Conservation (phyloP, 2,113 vertebrate genomes). For the Podarcis raffonei region DNA sequence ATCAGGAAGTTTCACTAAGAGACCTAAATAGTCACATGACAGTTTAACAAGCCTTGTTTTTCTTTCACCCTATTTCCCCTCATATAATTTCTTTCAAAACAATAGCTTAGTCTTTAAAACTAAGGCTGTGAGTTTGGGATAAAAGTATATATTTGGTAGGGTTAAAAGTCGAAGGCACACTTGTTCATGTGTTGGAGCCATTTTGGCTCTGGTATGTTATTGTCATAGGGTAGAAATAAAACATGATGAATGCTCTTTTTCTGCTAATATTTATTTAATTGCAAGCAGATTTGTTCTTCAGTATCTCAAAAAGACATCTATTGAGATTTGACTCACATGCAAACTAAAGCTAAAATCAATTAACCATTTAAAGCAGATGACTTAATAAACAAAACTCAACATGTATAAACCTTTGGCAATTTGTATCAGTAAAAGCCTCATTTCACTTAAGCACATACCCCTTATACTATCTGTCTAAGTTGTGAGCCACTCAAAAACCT, state of each 20-base stretch:
- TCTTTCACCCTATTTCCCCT: conserved; percentile 3
- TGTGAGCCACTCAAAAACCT: not conserved
- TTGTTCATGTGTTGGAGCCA: not conserved
- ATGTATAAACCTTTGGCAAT: not conserved
- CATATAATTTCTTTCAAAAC: not conserved
- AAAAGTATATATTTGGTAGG: not conserved
- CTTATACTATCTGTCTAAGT: not conserved
- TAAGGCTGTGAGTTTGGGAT: not conserved
- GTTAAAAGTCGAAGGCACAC: not conserved
- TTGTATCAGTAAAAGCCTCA: not conserved
- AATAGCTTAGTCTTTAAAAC: not conserved
- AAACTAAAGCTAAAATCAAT: conserved; percentile 3
- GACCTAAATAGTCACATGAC: not conserved
- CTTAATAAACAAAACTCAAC: not conserved
- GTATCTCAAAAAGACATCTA: not conserved
- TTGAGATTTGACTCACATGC: not conserved
- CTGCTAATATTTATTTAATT: not conserved
- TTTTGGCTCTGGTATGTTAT: not conserved
- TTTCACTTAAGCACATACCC: not conserved
- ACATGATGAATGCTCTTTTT: not conserved
- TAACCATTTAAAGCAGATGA: not conserved
- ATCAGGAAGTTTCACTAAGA: not conserved
- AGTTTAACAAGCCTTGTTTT: not conserved
- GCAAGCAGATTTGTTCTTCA: not conserved
- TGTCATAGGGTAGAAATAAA: not conserved